These are phyloP conservation scores for Elephantulus edwardii DNA, from an alignment of 2,113 vertebrate species.

Conservation along the genomic window DNA sequence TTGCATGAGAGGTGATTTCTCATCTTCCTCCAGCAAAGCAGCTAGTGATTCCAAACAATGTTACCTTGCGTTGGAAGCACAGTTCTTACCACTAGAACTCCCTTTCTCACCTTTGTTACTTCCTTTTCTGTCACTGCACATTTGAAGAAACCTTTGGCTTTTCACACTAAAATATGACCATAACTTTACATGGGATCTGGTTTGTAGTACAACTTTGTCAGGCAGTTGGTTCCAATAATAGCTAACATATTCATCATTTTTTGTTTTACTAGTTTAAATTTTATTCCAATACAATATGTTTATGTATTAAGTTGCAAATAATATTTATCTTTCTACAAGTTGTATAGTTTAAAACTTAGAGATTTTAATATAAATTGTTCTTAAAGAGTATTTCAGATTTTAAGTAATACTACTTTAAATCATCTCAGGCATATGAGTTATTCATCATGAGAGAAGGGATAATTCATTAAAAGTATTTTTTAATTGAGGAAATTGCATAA, in stretches of 20 bases:
- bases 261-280: slow-evolving; percentile 32
- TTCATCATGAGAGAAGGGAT: background rate
- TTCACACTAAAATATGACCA: background rate
- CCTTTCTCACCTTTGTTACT: background rate
- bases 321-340: background rate
- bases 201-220: background rate
- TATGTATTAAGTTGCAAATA: background rate
- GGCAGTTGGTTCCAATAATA: background rate
- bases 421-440: background rate
- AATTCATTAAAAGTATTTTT: background rate
- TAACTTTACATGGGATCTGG: background rate
- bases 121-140: background rate
- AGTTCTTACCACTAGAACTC: too few species aligned
- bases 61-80: too few species aligned
- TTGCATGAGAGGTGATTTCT: too few species aligned
- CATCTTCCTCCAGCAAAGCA: too few species aligned
- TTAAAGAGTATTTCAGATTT: background rate
- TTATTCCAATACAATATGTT: background rate
- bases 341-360: background rate
- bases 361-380: background rate
- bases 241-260: background rate
- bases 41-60: too few species aligned
- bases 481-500: background rate
- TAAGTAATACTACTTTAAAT: slow-evolving; percentile 24
- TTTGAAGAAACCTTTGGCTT: background rate